These are phyloP conservation scores for Euplexia lucipara DNA, from an alignment of 2,888 invertebrate genomes.

Conservation along the genomic window DNA sequence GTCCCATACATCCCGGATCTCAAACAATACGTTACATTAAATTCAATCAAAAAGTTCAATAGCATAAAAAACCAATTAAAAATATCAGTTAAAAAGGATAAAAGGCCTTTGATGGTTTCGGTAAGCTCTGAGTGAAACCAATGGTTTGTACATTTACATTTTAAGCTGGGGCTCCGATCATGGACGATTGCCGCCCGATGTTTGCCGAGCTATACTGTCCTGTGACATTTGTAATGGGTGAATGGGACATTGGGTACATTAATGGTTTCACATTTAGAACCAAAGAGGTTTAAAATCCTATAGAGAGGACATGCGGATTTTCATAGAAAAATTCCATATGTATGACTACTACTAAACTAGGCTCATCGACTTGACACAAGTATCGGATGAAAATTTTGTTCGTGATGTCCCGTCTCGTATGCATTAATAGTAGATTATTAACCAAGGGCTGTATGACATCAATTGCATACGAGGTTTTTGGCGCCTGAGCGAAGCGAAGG, in stretches of 20 bases:
- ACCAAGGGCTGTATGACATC: too few species aligned
- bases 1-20: neutral
- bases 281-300: too few species aligned
- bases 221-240: neutral
- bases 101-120: constrained; percentile 20
- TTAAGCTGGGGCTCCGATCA: constrained; percentile 13
- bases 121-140: constrained; percentile 1
- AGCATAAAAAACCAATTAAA: constrained; percentile 30
- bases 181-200: neutral
- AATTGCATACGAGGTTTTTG: too few species aligned
- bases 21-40: constrained; percentile 28
- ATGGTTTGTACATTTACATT: constrained; percentile 34
- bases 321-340: too few species aligned
- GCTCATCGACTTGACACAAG: too few species aligned
- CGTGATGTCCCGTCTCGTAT: too few species aligned
- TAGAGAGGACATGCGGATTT: too few species aligned
- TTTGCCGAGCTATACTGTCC: constrained; percentile 10
- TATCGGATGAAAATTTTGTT: too few species aligned
- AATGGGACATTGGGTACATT: neutral
- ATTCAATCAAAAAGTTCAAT: constrained; percentile 28
- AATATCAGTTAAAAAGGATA: neutral
- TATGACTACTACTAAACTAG: too few species aligned
- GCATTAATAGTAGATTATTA: too few species aligned
- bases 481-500: too few species aligned
- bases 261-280: too few species aligned